phyloP scores from a whole-genome alignment of 1,140 invertebrate species.

The Pseudomyrmex gracilis region DNA sequence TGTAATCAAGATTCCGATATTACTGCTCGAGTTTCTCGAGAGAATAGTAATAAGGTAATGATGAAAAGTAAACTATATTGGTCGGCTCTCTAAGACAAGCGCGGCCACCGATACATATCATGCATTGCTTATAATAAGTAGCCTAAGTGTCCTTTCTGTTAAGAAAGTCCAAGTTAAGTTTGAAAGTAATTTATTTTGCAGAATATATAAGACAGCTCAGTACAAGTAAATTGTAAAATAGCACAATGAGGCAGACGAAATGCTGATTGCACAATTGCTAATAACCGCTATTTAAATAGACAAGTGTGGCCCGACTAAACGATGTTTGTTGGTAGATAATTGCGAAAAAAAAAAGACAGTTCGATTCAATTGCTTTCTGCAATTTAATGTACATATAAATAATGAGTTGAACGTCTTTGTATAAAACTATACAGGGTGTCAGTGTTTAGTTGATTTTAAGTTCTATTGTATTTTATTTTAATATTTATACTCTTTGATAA shows the following conservation, averaged over 20 bases:
- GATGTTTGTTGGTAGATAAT: no score
- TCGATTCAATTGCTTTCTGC: not conserved
- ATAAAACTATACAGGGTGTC: constrained; percentile 18
- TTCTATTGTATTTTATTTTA: constrained; percentile 10
- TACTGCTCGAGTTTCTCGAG: constrained; percentile 15
- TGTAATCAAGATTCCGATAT: not conserved
- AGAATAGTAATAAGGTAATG: not conserved
- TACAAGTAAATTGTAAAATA: not conserved
- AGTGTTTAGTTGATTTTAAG: not conserved
- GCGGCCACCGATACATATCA: constrained; percentile 26
- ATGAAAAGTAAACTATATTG: constrained; percentile 14
- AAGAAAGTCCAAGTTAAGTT: not conserved
- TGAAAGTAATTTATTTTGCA: constrained; percentile 18
- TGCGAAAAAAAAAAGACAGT: not conserved
- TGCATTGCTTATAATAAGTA: constrained; percentile 1
- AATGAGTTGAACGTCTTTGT: constrained; percentile 21
- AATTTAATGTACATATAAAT: constrained; percentile 4
- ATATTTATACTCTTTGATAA: constrained; percentile 29
- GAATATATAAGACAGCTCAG: not conserved
- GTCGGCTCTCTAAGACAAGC: not conserved
- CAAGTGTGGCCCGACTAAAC: not conserved
- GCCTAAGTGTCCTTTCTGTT: constrained; percentile 3
- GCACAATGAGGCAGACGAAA: not conserved
- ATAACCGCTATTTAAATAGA: constrained; percentile 39
- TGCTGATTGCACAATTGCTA: constrained; percentile 37